A percentile compares a stretch with the other conserved stretches of the same genome.
These are phyloP conservation scores for Limanda limanda DNA, from an alignment of 2,113 vertebrate genomes.

Conservation along the genomic window DNA sequence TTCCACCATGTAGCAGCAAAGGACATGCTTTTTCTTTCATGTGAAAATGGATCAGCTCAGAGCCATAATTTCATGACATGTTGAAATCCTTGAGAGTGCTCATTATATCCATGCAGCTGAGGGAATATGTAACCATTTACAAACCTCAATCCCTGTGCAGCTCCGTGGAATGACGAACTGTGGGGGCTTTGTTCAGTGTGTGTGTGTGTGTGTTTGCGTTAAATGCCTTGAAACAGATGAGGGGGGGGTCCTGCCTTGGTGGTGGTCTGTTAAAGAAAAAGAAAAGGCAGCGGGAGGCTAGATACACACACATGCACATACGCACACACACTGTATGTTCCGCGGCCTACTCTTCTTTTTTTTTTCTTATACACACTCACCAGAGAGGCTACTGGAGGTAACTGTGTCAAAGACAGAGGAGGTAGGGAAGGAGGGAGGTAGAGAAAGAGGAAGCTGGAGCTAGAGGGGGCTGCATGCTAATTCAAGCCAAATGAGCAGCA, in stretches of 20 bases:
- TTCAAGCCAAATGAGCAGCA: slow-evolving; percentile 76
- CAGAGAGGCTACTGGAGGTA: slow-evolving; percentile 70
- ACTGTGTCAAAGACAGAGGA: slow-evolving; percentile 69
- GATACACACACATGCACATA: slow-evolving; percentile 45
- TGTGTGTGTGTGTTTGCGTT: slow-evolving; percentile 26
- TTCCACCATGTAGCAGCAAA: neutral
- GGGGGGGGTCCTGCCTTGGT: slow-evolving; percentile 49
- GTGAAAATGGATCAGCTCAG: slow-evolving; percentile 30
- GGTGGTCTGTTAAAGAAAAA: slow-evolving; percentile 65
- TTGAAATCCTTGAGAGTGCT: slow-evolving; percentile 49
- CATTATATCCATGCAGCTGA: slow-evolving; percentile 50
- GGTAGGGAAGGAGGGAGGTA: slow-evolving; percentile 47
- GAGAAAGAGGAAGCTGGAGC: slow-evolving; percentile 63
- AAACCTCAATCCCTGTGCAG: slow-evolving; percentile 49
- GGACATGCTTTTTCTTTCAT: slow-evolving; percentile 24
- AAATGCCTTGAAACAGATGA: slow-evolving; percentile 55
- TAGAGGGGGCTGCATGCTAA: slow-evolving; percentile 69
- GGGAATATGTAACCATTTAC: slow-evolving; percentile 63
- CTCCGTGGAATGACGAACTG: slow-evolving; percentile 58
- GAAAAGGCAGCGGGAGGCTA: slow-evolving; percentile 68
- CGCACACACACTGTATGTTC: slow-evolving; percentile 5
- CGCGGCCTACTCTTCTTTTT: slow-evolving; percentile 8
- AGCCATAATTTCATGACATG: slow-evolving; percentile 39
- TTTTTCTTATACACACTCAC: slow-evolving; percentile 23
- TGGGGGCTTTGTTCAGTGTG: slow-evolving; percentile 72